Evolutionary conservation across 1,140 invertebrate genomes (phyloP).

Genomic region (Homarus americanus): DNA sequence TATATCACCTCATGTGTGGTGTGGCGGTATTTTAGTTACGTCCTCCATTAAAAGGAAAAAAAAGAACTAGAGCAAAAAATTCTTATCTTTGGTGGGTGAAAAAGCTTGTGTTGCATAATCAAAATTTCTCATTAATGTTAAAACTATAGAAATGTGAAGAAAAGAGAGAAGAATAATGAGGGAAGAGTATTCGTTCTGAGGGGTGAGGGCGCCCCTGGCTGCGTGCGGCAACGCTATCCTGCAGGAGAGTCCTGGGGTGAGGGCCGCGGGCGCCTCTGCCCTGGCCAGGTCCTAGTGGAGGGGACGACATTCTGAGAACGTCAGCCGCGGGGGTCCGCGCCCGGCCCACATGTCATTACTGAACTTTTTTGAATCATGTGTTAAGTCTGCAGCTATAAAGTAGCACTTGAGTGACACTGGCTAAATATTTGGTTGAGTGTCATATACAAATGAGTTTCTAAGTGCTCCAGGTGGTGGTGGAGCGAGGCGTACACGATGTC

Average conservation of each 20-base stretch:
- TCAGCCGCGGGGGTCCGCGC: constrained; percentile 17
- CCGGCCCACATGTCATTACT: constrained; percentile 14
- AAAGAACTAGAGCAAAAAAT: too few species aligned
- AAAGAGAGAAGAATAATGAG: not conserved
- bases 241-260: constrained; percentile 40
- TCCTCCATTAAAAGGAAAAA: too few species aligned
- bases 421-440: not conserved
- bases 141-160: too few species aligned
- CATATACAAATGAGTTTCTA: constrained; percentile 26
- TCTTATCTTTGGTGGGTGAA: too few species aligned
- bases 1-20: not conserved
- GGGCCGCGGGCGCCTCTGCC: constrained; percentile 14
- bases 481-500: not conserved
- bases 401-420: not conserved
- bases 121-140: too few species aligned
- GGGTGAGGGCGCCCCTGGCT: constrained; percentile 16
- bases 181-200: not conserved
- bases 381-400: not conserved
- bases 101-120: too few species aligned
- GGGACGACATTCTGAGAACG: constrained; percentile 42
- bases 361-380: not conserved
- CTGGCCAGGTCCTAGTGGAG: not conserved
- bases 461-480: not conserved
- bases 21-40: too few species aligned
- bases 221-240: constrained; percentile 42